These are phyloP conservation scores for Caenorhabditis zanzibari DNA, from an alignment of 2,888 invertebrate species.

Conservation along the genomic window DNA sequence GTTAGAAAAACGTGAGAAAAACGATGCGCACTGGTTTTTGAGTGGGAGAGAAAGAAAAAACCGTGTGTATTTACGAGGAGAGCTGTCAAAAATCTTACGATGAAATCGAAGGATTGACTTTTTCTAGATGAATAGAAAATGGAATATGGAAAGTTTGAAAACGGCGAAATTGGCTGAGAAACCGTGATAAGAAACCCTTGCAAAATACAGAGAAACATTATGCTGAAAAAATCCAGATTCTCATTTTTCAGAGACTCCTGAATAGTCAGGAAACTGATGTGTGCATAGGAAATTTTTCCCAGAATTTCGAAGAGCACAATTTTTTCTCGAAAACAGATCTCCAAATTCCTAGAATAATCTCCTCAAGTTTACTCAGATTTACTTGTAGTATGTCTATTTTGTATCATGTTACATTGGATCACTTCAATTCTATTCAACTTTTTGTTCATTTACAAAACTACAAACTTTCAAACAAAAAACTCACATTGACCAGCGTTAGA, in stretches of 20 bases:
- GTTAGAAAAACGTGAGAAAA: not conserved
- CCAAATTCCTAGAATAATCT: not conserved
- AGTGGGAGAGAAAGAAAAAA: not conserved
- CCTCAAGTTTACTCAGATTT: not conserved
- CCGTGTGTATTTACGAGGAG: constrained; percentile 12
- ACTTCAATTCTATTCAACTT: too few relatives aligned
- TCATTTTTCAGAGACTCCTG: too few relatives aligned
- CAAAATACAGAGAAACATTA: too few relatives aligned
- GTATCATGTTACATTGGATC: not conserved
- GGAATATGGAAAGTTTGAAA: not conserved
- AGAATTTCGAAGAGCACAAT: too few relatives aligned
- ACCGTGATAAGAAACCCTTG: too few relatives aligned
- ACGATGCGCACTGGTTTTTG: not conserved
- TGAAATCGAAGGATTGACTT: not conserved
- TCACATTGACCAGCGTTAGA: constrained; percentile 65
- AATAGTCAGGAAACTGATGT: too few relatives aligned
- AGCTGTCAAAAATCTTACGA: constrained; percentile 22
- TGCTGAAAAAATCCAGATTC: too few relatives aligned
- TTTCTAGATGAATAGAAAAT: not conserved
- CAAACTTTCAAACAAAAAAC: constrained; percentile 26
- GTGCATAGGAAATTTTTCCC: too few relatives aligned
- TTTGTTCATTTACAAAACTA: not conserved
- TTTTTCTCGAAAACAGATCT: too few relatives aligned
- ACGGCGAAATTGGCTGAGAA: too few relatives aligned
- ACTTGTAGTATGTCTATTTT: not conserved